These are phyloP conservation scores for Lichenostomus cassidix DNA, from an alignment of 2,113 vertebrate genomes.

Conservation along the genomic window DNA sequence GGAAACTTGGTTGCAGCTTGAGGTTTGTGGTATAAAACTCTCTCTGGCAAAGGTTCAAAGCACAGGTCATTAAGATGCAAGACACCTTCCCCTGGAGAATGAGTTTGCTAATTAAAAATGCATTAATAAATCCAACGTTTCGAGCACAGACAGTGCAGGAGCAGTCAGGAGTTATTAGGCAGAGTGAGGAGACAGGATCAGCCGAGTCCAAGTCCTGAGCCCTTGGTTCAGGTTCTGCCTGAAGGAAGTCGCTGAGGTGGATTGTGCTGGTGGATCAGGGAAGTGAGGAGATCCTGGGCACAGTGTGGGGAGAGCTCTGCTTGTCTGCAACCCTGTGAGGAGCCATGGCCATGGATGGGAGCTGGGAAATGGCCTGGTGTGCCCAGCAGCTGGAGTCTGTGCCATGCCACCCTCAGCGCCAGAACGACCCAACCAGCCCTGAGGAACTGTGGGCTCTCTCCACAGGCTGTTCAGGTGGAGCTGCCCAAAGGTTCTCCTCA, in stretches of 20 bases:
- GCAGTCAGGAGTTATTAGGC: neutral
- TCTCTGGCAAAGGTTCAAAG: conserved; percentile 31
- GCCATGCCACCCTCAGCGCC: neutral
- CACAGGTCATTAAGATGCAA: conserved; percentile 3
- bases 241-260: neutral
- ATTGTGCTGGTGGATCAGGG: neutral
- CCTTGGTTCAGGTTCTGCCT: neutral
- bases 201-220: neutral
- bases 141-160: neutral
- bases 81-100: neutral
- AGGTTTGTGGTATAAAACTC: neutral
- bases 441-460: neutral
- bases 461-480: neutral
- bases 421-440: neutral
- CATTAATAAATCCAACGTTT: conserved; percentile 31
- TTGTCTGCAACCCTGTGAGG: neutral
- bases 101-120: conserved; percentile 54
- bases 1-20: neutral
- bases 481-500: neutral
- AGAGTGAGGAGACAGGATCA: neutral
- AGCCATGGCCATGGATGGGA: rapidly evolving
- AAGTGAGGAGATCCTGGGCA: neutral
- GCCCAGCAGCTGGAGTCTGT: neutral
- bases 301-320: rapidly evolving
- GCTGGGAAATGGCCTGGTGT: rapidly evolving